These are phyloP conservation scores for Lethocerus indicus DNA, from an alignment of 1,140 invertebrate genomes.

Conservation along the genomic window DNA sequence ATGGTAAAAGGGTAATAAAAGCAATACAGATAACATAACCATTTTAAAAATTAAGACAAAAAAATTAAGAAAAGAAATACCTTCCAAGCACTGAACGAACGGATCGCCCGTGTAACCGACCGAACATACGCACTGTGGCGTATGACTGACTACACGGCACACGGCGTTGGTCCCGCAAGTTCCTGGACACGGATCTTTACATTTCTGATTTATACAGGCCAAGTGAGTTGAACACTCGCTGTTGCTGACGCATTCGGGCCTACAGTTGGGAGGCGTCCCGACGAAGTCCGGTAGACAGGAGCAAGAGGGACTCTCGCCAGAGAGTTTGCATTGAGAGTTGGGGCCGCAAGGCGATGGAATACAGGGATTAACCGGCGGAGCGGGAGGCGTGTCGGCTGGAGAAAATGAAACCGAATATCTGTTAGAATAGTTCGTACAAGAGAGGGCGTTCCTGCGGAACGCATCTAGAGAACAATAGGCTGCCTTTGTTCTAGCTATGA, in stretches of 20 bases:
- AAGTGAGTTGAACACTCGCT: constrained; percentile 40
- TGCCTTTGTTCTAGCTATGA: too few species aligned
- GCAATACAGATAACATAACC: constrained; percentile 21
- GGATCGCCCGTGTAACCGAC: constrained; percentile 42
- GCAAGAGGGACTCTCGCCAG: constrained; percentile 35
- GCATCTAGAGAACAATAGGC: background rate
- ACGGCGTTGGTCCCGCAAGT: constrained; percentile 39
- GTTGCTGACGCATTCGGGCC: constrained; percentile 40
- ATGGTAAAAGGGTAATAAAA: too few species aligned
- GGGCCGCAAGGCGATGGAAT: constrained; percentile 43
- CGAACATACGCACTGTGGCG: constrained; percentile 42
- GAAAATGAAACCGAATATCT: background rate
- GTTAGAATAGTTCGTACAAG: background rate
- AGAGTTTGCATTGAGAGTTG: constrained; percentile 39
- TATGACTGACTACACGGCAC: constrained; percentile 46
- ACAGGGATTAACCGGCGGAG: constrained; percentile 27
- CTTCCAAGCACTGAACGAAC: constrained; percentile 36
- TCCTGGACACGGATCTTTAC: constrained; percentile 38
- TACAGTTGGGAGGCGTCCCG: constrained; percentile 37
- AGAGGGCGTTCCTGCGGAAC: background rate
- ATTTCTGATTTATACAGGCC: constrained; percentile 42
- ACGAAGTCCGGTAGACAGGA: constrained; percentile 40
- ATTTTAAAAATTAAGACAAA: background rate
- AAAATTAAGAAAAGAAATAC: background rate
- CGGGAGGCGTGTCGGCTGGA: constrained; percentile 5